These are phyloP conservation scores for Melanchra persicariae DNA, from an alignment of 2,888 invertebrate genomes.

Conservation along the genomic window DNA sequence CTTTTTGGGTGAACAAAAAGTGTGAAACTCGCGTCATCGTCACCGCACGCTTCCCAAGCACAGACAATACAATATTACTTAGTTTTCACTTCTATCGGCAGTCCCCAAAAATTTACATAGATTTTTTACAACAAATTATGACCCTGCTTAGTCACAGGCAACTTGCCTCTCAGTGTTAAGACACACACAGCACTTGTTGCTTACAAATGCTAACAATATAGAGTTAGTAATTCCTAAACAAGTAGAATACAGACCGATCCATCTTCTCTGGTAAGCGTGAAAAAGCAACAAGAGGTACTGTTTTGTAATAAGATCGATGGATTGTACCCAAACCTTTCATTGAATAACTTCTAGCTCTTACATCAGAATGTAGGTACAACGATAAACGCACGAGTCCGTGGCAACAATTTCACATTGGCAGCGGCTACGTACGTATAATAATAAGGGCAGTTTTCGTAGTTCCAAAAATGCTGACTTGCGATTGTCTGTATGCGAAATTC, in stretches of 20 bases:
- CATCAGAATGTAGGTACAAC: not conserved
- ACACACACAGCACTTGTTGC: not conserved
- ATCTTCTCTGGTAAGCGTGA: constrained; percentile 1
- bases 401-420: not conserved
- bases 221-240: not conserved
- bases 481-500: too few species aligned
- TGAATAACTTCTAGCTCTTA: not conserved
- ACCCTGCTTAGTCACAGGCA: not conserved
- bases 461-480: not conserved
- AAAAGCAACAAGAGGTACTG: constrained; percentile 2
- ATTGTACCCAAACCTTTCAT: not conserved
- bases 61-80: too few species aligned
- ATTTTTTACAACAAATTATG: too few species aligned
- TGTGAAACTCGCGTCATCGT: too few species aligned
- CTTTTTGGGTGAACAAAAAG: too few species aligned
- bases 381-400: not conserved
- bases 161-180: not conserved
- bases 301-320: constrained; percentile 19
- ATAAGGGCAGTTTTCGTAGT: not conserved
- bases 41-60: too few species aligned
- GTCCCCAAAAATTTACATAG: too few species aligned
- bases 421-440: too few species aligned
- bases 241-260: constrained; percentile 6
- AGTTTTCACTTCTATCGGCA: too few species aligned
- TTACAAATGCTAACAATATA: not conserved